Evolutionary conservation across 2,888 invertebrate species (phyloP), one percentile per base, ranked within the genome.

Genomic region (Metopia argyrocephala): DNA sequence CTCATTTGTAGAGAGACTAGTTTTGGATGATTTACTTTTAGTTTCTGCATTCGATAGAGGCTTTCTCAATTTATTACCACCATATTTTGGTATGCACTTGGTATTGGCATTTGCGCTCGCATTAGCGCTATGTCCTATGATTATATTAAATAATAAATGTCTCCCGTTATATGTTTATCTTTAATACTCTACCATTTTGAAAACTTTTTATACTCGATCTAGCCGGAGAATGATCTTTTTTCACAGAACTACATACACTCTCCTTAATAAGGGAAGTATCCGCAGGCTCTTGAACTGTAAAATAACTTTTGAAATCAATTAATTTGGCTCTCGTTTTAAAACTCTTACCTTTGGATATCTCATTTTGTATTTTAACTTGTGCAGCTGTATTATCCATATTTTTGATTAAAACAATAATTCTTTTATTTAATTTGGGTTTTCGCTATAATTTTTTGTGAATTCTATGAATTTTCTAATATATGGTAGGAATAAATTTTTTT

Each of bases 361-460:
- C 57, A 20, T 3, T 48, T 57, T 57, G 46, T 18, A 3, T 25
- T 15, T 5, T 4, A 7, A 45, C 15, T 38, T 48, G 20, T 50
- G 25, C 18, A 1, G 15, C 7, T 4, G 50, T 27, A 20, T 31
- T 38, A 12, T 59, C 65, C 74, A 74, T 74, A 59, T 38, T 59
- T 21, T 38, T 12, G 12, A 59, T 27, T 23, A n/a, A n/a, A 50
- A 59, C 21, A 5, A 15, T 20, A 28, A n/a, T n/a, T 5, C 31
- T 18, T 50, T 18, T 3, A 25, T 31, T 4, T 38, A 61, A 50
- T 70, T 70, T 61, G 18, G 18, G 9, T n/a, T 59, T 59, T 31
- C 15, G 38, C n/a, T 50, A 12, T 50, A 66, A 52, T 52, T 75
- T 61, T 31, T 18, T 2, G 3, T 20, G 18, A 6, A 2, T 48